A percentile compares a stretch with the other conserved stretches of the same genome.
Evolutionary conservation across 2,113 vertebrate genomes (phyloP).

Genomic region (Albula goreensis): DNA sequence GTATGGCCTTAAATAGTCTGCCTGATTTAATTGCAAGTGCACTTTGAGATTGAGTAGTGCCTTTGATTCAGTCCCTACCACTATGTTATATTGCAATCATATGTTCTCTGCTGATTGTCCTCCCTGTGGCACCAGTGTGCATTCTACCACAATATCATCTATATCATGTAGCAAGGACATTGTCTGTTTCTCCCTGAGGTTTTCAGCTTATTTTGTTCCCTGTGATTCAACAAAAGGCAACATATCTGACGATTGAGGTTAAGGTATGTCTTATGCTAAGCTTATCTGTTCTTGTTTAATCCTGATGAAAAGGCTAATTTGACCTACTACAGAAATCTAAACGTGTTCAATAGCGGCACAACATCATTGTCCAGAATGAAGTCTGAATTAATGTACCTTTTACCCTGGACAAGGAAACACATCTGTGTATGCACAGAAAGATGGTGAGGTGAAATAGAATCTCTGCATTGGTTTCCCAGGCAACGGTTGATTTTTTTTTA

Average conservation of each 20-base stretch:
- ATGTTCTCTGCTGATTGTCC: not conserved
- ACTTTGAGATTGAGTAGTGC: too few relatives aligned
- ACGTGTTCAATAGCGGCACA: not conserved
- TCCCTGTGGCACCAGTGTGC: not conserved
- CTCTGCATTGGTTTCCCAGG: constrained; percentile 29
- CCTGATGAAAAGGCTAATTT: not conserved
- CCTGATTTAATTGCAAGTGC: too few relatives aligned
- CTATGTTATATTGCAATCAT: not conserved
- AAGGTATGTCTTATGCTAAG: not conserved
- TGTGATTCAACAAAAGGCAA: not conserved
- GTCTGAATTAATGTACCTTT: not conserved
- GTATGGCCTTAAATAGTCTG: too few relatives aligned
- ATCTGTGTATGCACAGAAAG: not conserved
- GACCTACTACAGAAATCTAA: not conserved
- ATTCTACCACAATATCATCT: not conserved
- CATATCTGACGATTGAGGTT: not conserved
- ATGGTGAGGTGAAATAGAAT: not conserved
- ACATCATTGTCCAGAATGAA: not conserved
- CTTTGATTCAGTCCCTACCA: too few relatives aligned
- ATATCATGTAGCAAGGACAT: not conserved
- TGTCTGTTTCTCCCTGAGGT: not conserved
- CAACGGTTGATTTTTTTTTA: constrained; percentile 19
- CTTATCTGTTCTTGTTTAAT: not conserved
- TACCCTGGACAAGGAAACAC: not conserved
- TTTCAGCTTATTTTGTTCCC: not conserved